Evolutionary conservation across 2,797 vertebrate genomes (phyloP).

Genomic region (Hippoglossus hippoglossus): DNA sequence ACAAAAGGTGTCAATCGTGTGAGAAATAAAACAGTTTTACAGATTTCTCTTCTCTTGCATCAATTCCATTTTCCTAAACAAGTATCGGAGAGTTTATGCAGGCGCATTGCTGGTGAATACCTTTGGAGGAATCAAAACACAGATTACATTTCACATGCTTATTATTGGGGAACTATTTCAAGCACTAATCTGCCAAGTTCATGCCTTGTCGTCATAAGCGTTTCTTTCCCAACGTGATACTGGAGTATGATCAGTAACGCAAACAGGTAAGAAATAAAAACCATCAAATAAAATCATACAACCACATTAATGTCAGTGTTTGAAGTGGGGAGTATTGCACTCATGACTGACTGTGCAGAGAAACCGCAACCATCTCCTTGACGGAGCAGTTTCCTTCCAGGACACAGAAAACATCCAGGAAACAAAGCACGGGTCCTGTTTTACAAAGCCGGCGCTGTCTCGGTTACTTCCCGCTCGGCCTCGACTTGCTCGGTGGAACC

Average conservation of each 20-base stretch:
- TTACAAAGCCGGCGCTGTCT: conserved; percentile 53
- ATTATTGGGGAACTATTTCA: conserved; percentile 73
- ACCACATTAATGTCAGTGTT: conserved; percentile 52
- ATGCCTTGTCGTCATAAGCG: conserved; percentile 67
- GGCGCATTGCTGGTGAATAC: conserved; percentile 88
- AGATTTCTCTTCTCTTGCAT: conserved; percentile 78
- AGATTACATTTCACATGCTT: conserved; percentile 81
- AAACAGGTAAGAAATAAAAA: conserved; percentile 33
- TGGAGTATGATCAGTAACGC: conserved; percentile 55
- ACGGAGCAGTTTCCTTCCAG: conserved; percentile 30
- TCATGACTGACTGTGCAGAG: conserved; percentile 55
- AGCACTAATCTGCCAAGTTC: conserved; percentile 82
- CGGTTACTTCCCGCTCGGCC: conserved; percentile 41
- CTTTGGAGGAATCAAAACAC: conserved; percentile 83
- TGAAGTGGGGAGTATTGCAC: conserved; percentile 57
- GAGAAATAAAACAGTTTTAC: conserved; percentile 67
- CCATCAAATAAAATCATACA: conserved; percentile 43
- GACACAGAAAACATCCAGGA: conserved; percentile 45
- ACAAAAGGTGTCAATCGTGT: conserved; percentile 56
- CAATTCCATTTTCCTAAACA: conserved; percentile 70
- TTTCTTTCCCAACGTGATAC: conserved; percentile 59
- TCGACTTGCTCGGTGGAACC: conserved; percentile 37
- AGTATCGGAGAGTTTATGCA: conserved; percentile 81
- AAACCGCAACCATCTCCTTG: conserved; percentile 54
- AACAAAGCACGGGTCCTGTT: conserved; percentile 31